phyloP scores from a whole-genome alignment of 92 coral and sea anemone genomes.

The Palythoa caribaeorum region DNA sequence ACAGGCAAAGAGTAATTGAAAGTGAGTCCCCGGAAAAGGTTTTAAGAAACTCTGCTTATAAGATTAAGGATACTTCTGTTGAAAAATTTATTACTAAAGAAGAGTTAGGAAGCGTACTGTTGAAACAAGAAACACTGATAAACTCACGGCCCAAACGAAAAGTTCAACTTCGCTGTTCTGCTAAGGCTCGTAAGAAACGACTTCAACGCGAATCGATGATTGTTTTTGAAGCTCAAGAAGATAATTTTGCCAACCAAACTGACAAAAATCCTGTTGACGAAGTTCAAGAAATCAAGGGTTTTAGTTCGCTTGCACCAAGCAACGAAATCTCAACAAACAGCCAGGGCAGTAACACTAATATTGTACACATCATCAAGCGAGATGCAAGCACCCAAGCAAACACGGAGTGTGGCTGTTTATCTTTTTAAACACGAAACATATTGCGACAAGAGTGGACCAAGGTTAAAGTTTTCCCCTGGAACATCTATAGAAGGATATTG shows the following conservation, averaged over 20 bases:
- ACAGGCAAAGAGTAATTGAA: not conserved
- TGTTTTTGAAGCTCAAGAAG: not conserved
- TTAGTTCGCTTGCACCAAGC: not conserved
- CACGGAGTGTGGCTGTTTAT: not conserved
- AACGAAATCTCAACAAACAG: not conserved
- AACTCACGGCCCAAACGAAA: not conserved
- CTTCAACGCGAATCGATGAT: slow-evolving; percentile 20
- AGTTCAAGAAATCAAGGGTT: not conserved
- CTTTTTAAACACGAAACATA: not conserved
- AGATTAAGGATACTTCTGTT: not conserved
- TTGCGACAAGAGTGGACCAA: not conserved
- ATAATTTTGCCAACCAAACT: not conserved
- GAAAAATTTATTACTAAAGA: not conserved
- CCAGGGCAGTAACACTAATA: not conserved
- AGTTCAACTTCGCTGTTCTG: slow-evolving; percentile 34
- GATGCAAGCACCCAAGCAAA: not conserved
- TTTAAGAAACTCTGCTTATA: not conserved
- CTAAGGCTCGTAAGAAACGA: slow-evolving; percentile 28
- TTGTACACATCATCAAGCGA: not conserved
- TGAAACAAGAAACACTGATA: not conserved
- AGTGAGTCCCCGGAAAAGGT: not conserved
- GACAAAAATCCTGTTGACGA: not conserved
- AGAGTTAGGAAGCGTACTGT: not conserved
- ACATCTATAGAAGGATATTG: too few species aligned
- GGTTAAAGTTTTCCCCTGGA: too few species aligned